phyloP scores from a whole-genome alignment of 2,113 vertebrate species.

The Thomomys bottae region DNA sequence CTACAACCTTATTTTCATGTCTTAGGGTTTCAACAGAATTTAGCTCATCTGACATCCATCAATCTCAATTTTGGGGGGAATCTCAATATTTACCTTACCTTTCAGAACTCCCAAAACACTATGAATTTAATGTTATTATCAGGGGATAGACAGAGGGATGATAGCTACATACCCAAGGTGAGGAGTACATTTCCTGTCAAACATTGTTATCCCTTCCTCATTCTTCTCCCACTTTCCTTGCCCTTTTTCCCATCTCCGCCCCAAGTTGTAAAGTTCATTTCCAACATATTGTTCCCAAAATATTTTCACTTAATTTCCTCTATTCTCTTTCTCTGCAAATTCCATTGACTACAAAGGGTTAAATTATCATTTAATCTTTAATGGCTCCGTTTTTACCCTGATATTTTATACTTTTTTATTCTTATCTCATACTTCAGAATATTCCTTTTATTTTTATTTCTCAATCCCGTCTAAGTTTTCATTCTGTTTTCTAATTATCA shows the following conservation, averaged over 20 bases:
- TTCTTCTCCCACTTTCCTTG: too few species aligned
- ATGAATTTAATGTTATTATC: too few species aligned
- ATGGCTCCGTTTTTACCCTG: background rate
- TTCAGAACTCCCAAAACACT: background rate
- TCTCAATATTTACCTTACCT: background rate
- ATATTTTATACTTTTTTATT: background rate
- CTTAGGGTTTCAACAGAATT: background rate
- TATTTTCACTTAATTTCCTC: background rate
- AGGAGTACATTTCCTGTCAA: too few species aligned
- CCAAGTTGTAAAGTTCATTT: too few species aligned
- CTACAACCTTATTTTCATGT: background rate
- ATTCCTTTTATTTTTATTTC: background rate
- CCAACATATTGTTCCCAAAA: too few species aligned
- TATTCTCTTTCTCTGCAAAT: constrained; percentile 27
- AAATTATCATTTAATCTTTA: background rate
- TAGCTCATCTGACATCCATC: background rate
- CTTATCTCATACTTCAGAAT: background rate
- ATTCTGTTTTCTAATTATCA: constrained; percentile 26
- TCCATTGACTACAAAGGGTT: background rate
- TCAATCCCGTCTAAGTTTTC: background rate
- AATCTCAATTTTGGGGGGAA: background rate
- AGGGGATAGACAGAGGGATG: too few species aligned
- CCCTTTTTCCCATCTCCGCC: too few species aligned
- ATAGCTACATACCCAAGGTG: too few species aligned
- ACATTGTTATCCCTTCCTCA: too few species aligned